These are phyloP conservation scores for Steinernema carpocapsae DNA, from an alignment of 2,888 invertebrate genomes.

Conservation along the genomic window DNA sequence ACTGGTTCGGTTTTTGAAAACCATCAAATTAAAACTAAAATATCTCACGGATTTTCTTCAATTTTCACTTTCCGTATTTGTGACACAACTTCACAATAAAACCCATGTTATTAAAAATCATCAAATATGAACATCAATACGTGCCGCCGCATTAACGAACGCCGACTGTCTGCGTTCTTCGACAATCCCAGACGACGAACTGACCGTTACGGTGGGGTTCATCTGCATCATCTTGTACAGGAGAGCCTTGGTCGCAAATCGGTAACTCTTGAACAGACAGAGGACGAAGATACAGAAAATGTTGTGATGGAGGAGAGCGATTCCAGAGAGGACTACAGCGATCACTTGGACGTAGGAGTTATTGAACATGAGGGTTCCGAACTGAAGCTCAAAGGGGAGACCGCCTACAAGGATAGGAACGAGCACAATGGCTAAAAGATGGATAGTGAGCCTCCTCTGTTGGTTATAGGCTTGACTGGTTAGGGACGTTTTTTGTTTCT, in stretches of 20 bases:
- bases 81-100: too few species aligned
- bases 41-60: too few species aligned
- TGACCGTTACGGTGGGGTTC: constrained; percentile 19
- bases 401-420: constrained; percentile 3
- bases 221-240: constrained; percentile 32
- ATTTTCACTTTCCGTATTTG: too few species aligned
- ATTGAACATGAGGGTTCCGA: background rate
- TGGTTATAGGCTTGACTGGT: background rate
- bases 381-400: background rate
- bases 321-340: background rate
- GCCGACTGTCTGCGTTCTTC: background rate
- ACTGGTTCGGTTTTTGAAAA: too few species aligned
- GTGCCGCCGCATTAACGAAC: too few species aligned
- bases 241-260: constrained; percentile 19
- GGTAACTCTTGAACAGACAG: constrained; percentile 21
- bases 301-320: constrained; percentile 19
- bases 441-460: background rate
- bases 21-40: too few species aligned
- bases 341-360: constrained; percentile 19
- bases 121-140: too few species aligned
- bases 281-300: constrained; percentile 28
- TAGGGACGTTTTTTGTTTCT: background rate
- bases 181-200: background rate
- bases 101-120: too few species aligned
- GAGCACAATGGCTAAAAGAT: constrained; percentile 19